A percentile compares a stretch with the other conserved stretches of the same genome.
phyloP scores from a whole-genome alignment of 2,113 vertebrate species.

The Spilogale gracilis region DNA sequence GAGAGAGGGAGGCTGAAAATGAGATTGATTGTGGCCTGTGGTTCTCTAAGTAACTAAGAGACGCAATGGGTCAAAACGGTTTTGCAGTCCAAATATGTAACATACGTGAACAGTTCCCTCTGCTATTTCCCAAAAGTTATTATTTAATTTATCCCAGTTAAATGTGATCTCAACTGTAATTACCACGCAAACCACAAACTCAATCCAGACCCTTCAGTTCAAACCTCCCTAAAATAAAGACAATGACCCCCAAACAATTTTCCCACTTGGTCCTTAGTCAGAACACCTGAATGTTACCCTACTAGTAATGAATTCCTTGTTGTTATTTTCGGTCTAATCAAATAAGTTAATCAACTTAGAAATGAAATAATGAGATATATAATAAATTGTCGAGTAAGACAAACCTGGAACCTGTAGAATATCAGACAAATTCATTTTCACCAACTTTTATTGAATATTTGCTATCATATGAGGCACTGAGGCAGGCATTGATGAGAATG shows the following conservation, averaged over 20 bases:
- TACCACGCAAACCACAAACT: neutral
- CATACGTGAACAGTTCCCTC: slow-evolving; percentile 28
- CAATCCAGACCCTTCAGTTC: slow-evolving; percentile 16
- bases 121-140: slow-evolving; percentile 60
- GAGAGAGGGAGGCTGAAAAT: neutral
- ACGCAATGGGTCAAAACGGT: slow-evolving; percentile 58
- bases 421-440: neutral
- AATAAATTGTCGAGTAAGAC: neutral
- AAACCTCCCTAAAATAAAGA: slow-evolving; percentile 35
- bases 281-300: neutral
- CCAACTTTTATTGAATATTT: neutral
- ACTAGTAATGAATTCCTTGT: neutral
- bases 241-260: slow-evolving; percentile 38
- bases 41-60: slow-evolving; percentile 60
- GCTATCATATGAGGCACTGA: neutral
- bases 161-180: slow-evolving; percentile 63
- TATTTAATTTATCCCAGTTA: slow-evolving; percentile 73
- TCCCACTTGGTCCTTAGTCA: neutral
- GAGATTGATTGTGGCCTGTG: slow-evolving; percentile 19
- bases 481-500: neutral
- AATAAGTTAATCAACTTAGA: slow-evolving; percentile 5
- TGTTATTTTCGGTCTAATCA: neutral
- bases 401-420: neutral
- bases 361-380: neutral
- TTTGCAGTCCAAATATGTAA: slow-evolving; percentile 65